Evolutionary conservation across 2,113 vertebrate genomes (phyloP).

Genomic region (Copsychus sechellarum): DNA sequence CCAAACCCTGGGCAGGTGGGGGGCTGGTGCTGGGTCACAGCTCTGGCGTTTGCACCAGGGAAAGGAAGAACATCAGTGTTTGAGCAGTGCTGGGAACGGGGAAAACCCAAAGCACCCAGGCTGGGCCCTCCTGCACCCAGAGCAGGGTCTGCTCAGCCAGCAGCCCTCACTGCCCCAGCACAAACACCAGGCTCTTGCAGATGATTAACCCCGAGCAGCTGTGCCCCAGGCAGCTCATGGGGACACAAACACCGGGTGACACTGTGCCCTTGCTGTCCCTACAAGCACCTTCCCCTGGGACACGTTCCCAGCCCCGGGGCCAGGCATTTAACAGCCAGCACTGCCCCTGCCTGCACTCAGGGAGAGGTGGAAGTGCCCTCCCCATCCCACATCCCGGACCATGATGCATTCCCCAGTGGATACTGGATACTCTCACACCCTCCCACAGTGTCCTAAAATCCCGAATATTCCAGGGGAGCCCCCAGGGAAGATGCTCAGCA

Average conservation of each 20-base stretch:
- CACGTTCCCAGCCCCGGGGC: accelerated
- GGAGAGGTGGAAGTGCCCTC: background rate
- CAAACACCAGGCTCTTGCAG: accelerated
- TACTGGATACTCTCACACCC: background rate
- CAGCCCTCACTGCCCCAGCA: background rate
- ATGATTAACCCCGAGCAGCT: background rate
- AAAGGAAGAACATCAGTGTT: accelerated
- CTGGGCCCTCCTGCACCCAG: background rate
- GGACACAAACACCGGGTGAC: accelerated
- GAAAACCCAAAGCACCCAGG: background rate
- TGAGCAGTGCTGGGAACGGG: background rate
- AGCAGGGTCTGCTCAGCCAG: background rate
- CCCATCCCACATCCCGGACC: accelerated
- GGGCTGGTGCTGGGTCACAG: background rate
- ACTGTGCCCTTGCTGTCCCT: background rate
- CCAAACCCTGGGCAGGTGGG: background rate
- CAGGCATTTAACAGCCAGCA: background rate
- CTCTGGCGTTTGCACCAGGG: background rate
- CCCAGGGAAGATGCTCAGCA: background rate
- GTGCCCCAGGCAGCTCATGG: accelerated
- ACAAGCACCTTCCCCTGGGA: background rate
- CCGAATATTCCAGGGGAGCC: accelerated
- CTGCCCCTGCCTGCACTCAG: background rate
- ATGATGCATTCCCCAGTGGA: accelerated
- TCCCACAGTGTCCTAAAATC: accelerated